Evolutionary conservation across 2,888 invertebrate species (phyloP), one percentile per base, ranked within the genome.

Genomic region (Nomada ferruginata): DNA sequence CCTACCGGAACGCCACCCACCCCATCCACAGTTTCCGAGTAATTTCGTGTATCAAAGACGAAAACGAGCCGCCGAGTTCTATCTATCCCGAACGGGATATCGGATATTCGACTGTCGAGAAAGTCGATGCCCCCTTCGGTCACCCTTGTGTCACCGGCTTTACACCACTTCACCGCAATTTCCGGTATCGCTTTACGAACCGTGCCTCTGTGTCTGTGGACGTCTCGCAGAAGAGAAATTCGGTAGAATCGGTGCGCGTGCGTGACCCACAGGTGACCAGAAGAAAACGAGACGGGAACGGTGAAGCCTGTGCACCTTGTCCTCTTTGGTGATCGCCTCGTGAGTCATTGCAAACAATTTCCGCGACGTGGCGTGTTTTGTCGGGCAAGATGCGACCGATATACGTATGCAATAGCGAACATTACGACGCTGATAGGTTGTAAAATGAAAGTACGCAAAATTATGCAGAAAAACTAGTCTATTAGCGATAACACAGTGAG

Each of bases 131-230:
- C 64, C 59, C 7, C 23, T 66, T 20, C 47, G 61, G 47, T 44
- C 70, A 50, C 61, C 74, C 74, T 53, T 23, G 60, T 76, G 60
- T 76, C 74, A 26, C 23, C 53, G 47, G 73, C 50, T 66, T 74
- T 63, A n/a, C 68, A 71, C 71, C 76, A 74, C 82, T 79, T 79
- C 20, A 71, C 82, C 85, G 68, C 84, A 84, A 84, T 82, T 84
- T 85, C 84, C 85, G 82, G 82, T 82, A 71, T 85, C 82, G 60
- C 71, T 82, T 85, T 85, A 84, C 84, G 65, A 59, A 20, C 13
- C 53, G 13, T 20, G 18, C 57, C 18, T 10, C 15, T 2, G 63
- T 15, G 65, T 29, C 55, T 44, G 26, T 2, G 66, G n/a, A 52
- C 71, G 23, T 60, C 52, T 68, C 44, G 59, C 7, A 3, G 26